A percentile compares a stretch with the other conserved stretches of the same genome.
Conservation (phyloP, 2,888 invertebrate genomes). For the Cancer borealis region DNA sequence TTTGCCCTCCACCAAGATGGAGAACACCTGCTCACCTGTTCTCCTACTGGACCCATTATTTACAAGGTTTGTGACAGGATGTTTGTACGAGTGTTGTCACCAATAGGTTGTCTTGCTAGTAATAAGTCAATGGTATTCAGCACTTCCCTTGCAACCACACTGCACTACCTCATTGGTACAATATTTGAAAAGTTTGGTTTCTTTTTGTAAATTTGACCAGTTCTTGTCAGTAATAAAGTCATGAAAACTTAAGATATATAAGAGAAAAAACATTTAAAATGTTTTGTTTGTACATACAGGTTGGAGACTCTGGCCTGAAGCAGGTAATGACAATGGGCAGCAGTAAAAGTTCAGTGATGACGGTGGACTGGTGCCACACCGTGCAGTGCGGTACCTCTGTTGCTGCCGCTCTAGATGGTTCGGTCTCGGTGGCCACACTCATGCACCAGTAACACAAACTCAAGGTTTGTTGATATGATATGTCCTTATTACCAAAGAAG, state of each 20-base stretch:
- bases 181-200: too few species aligned
- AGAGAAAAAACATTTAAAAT: neutral
- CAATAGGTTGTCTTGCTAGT: neutral
- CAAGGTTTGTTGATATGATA: neutral
- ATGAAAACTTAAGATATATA: neutral
- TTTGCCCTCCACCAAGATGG: conserved; percentile 81
- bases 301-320: conserved; percentile 71
- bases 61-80: conserved; percentile 80
- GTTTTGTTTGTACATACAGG: conserved; percentile 69
- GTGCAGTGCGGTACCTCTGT: conserved; percentile 84
- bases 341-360: conserved; percentile 82
- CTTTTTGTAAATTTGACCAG: too few species aligned
- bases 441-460: conserved; percentile 65
- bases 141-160: too few species aligned
- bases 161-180: too few species aligned
- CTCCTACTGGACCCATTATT: conserved; percentile 80
- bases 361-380: conserved; percentile 84
- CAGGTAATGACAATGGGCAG: conserved; percentile 82
- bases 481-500: neutral
- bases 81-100: neutral
- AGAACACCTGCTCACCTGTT: conserved; percentile 81
- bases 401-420: conserved; percentile 84
- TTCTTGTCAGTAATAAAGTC: too few species aligned
- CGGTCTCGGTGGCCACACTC: conserved; percentile 83
- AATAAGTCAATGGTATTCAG: neutral